Base-by-base conservation (phyloP, 2,113 vertebrate species). In the Mustelus asterias region DNA sequence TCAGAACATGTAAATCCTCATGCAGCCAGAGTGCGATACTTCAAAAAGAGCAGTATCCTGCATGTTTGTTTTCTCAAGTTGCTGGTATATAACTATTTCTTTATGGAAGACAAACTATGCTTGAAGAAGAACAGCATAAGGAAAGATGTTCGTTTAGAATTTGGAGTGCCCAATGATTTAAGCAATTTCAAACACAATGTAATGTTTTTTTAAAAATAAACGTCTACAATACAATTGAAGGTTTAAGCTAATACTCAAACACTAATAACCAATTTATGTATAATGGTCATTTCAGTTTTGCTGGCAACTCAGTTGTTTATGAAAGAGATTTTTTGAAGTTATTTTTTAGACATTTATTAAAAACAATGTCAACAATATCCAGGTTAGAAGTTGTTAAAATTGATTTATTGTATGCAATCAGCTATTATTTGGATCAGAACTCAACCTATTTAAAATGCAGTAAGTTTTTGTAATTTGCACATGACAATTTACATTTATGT, bases 261-360 rank as follows among this genome's bases (percentile, higher is more conserved):
- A 90, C 29, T 60, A 67, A 69, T 44, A 65, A 0, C 8, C 60
- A 63, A 13, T 63, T 63, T 13, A 63, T 63, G 60, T 63, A 11
- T 63, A 86, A n/a, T 93, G n/a, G 63, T 65, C 33, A 93, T 93
- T 93, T 67, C 33, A 20, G n/a, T 93, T 88, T 63, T 93, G 33
- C 18, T 33, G 26, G 54, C 20, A 22, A 92, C 33, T n/a, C 14
- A 65, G 26, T 14, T n/a, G 65, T 94, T 94, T 94, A 37, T 0
- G 16, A 69, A 29, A 65, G 63, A 93, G 37, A 67, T 93, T 58
- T 93, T 94, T 94, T 41, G 48, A 54, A 18, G 24, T 92, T 44
- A 94, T 20, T 63, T 94, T 33, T 41, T 69, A 6, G 22, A 24
- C 65, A 41, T 1, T 94, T 70, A 92, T 92, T 92, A 58, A 92